Evolutionary conservation across 2,113 vertebrate species (phyloP).

Genomic region (Tachysurus vachellii): DNA sequence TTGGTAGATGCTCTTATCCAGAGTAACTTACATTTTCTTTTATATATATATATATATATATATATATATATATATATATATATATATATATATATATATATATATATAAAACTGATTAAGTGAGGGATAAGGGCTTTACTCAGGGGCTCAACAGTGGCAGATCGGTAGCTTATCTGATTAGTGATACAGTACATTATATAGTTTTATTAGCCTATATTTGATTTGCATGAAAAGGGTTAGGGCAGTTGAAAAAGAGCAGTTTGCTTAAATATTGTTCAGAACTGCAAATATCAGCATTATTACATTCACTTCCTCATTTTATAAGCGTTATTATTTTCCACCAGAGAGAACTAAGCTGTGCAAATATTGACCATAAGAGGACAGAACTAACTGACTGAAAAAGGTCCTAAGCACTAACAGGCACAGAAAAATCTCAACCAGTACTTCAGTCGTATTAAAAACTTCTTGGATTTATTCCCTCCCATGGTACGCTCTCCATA

Average conservation of each 20-base stretch:
- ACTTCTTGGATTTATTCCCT: slow-evolving; percentile 40
- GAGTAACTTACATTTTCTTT: too few relatives aligned
- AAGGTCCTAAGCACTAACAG: not conserved
- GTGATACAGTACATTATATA: not conserved
- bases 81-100: too few relatives aligned
- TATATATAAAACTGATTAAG: too few relatives aligned
- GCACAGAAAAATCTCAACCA: slow-evolving; percentile 6
- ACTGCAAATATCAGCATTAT: slow-evolving; percentile 32
- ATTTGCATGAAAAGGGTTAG: not conserved
- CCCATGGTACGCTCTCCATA: slow-evolving; percentile 26
- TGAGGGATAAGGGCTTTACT: too few relatives aligned
- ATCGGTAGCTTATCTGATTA: not conserved
- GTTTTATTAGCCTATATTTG: not conserved
- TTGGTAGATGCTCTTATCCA: too few relatives aligned
- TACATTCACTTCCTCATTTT: slow-evolving; percentile 34
- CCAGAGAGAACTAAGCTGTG: slow-evolving; percentile 14
- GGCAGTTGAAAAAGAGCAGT: too few relatives aligned
- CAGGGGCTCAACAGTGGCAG: too few relatives aligned
- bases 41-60: too few relatives aligned
- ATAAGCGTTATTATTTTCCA: not conserved
- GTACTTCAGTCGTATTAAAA: slow-evolving; percentile 18
- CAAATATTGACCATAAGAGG: slow-evolving; percentile 19
- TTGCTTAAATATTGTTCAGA: slow-evolving; percentile 19
- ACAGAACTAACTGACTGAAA: slow-evolving; percentile 1
- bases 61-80: too few relatives aligned